Evolutionary conservation across 35 echinoderm and acorn worm species (phyloP), one percentile per base, ranked within the genome.

Genomic region (Holothuria glaberrima): DNA sequence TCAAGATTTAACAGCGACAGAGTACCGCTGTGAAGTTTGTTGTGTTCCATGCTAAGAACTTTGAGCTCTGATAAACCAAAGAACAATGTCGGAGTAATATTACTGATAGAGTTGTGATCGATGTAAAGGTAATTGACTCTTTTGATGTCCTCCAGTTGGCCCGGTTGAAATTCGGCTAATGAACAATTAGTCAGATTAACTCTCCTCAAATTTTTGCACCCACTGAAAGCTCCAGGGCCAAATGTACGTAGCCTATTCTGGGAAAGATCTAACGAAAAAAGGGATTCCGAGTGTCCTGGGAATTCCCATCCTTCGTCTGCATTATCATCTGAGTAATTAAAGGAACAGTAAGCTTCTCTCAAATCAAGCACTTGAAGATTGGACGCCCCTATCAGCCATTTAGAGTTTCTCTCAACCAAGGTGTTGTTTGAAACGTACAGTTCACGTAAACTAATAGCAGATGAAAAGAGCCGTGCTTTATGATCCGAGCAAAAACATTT

Each of bases 171-270:
- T 63, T 67, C 66, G 38, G 34, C 44, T 20, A 87, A 30, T 19
- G 85, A 87, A 69, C 61, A 69, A 50, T 87, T 87, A 52, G 85
- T 87, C 9, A 87, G 35, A 71, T 87, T 87, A 17, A 87, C 33
- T 54, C 21, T 27, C 25, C 50, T 30, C 22, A 87, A 29, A 71
- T 87, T 87, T 41, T 68, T 28, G n/a, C 85, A 87, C n/a, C 85
- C 66, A n/a, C 85, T 87, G 30, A 87, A 87, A 5, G 32, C 60
- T 30, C 41, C 38, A 10, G 20, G 12, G 16, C 38, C 85, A 30
- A 87, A 68, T 19, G 60, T 46, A 27, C 36, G 9, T 17, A 87
- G 31, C 34, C 24, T 54, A 70, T 87, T 87, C 19, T 69, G 32
- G 6, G 85, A 87, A 27, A 87, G 44, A 31, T 87, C 85, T 20